A percentile compares a stretch with the other conserved stretches of the same genome.
These are phyloP conservation scores for Ips nitidus DNA, from an alignment of 1,140 invertebrate genomes.

Conservation along the genomic window DNA sequence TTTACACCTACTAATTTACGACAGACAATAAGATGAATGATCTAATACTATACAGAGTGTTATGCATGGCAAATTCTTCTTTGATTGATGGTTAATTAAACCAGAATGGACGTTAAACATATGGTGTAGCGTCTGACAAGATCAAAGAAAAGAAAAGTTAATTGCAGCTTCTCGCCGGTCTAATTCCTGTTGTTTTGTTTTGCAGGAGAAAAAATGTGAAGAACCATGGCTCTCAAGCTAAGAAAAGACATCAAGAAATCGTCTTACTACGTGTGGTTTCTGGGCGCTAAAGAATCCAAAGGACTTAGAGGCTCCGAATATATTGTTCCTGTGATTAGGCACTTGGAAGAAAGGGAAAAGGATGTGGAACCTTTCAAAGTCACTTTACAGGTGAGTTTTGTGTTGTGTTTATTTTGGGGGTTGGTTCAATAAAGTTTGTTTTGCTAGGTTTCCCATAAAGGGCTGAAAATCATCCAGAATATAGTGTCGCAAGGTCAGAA, in stretches of 20 bases:
- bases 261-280: constrained; percentile 97
- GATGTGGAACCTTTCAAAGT: constrained; percentile 91
- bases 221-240: constrained; percentile 65
- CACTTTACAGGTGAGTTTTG: constrained; percentile 62
- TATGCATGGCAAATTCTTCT: not conserved
- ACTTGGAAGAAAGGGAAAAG: constrained; percentile 80
- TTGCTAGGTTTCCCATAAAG: constrained; percentile 77
- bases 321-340: constrained; percentile 79
- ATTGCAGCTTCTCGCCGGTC: not conserved
- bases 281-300: constrained; percentile 92
- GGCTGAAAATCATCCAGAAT: constrained; percentile 90
- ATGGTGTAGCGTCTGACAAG: not conserved
- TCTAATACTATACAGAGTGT: not conserved
- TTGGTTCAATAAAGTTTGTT: not conserved
- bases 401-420: not conserved
- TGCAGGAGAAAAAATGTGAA: constrained; percentile 17
- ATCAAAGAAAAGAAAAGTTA: too few relatives aligned
- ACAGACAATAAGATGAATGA: not conserved
- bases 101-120: not conserved
- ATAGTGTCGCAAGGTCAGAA: constrained; percentile 59
- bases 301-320: constrained; percentile 81
- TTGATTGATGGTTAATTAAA: constrained; percentile 4
- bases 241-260: constrained; percentile 91
- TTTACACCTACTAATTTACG: constrained; percentile 5
- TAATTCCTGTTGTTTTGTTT: not conserved